A percentile compares a stretch with the other conserved stretches of the same genome.
Evolutionary conservation across 2,797 vertebrate species (phyloP).

Genomic region (Simalia tracyae): DNA sequence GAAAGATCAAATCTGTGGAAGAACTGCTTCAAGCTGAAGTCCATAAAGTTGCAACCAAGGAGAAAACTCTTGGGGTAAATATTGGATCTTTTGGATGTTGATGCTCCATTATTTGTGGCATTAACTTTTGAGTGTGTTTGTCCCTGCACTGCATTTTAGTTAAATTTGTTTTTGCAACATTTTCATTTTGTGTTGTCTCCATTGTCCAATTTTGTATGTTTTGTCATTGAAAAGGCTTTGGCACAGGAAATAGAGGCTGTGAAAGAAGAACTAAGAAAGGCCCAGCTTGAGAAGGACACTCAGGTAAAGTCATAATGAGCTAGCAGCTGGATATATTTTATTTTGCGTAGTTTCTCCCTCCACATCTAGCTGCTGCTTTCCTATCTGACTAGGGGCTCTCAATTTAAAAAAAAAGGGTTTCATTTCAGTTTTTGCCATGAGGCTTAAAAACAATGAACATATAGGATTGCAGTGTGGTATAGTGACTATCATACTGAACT

Average conservation of each 20-base stretch:
- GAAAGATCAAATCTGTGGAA: constrained; percentile 84
- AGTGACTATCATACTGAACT: background rate
- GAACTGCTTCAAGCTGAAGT: constrained; percentile 83
- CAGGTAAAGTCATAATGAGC: constrained; percentile 77
- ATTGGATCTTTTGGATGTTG: background rate
- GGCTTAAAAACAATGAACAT: background rate
- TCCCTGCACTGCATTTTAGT: constrained; percentile 61
- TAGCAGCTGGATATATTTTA: constrained; percentile 60
- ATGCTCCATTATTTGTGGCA: constrained; percentile 57
- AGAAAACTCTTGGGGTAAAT: constrained; percentile 83
- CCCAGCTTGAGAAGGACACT: constrained; percentile 83
- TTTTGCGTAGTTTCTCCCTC: constrained; percentile 44
- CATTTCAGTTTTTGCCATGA: background rate
- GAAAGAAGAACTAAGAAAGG: constrained; percentile 85
- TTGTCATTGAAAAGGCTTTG: constrained; percentile 86
- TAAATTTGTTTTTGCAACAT: constrained; percentile 48
- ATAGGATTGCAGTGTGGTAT: background rate
- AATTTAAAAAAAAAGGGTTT: background rate
- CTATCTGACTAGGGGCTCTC: constrained; percentile 29
- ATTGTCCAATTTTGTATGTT: constrained; percentile 79
- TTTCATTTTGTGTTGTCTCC: constrained; percentile 63
- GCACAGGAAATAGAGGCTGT: constrained; percentile 85
- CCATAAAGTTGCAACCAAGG: constrained; percentile 78
- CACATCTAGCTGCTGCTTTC: background rate
- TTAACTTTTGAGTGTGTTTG: constrained; percentile 58